Percentiles rank a stretch among this genome's conserved stretches.
phyloP scores from a whole-genome alignment of 2,888 invertebrate genomes.

The Calameuta idolon region DNA sequence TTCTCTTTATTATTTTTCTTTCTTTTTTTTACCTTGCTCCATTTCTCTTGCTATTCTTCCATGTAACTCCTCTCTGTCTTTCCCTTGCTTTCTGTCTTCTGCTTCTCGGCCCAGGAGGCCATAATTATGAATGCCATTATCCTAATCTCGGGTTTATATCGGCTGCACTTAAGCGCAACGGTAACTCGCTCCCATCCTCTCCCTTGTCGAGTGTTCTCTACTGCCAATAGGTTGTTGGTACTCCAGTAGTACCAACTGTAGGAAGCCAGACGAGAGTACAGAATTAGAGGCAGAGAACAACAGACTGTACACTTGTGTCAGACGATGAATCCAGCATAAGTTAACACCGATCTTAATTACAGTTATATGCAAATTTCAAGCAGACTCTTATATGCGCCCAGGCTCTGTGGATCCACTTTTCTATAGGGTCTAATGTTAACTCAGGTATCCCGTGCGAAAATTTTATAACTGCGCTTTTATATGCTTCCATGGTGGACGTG shows the following conservation, averaged over 20 bases:
- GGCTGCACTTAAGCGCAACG: slow-evolving; percentile 52
- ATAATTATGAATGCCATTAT: slow-evolving; percentile 48
- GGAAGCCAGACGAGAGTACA: not conserved
- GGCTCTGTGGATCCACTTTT: not conserved
- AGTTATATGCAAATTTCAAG: slow-evolving; percentile 52
- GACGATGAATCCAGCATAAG: slow-evolving; percentile 7
- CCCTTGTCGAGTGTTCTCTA: not conserved
- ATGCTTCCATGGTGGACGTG: not conserved
- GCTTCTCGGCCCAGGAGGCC: slow-evolving; percentile 3
- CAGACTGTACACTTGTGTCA: not conserved
- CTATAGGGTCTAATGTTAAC: not conserved
- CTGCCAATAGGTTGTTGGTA: not conserved
- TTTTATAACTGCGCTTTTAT: slow-evolving; percentile 16
- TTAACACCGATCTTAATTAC: slow-evolving; percentile 52
- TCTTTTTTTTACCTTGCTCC: not conserved
- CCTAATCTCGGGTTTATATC: slow-evolving; percentile 51
- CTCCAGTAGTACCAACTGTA: not conserved
- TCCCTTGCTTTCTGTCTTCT: not conserved
- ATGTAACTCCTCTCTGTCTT: not conserved
- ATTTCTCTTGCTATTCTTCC: not conserved
- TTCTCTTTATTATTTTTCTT: not conserved
- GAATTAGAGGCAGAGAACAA: not conserved
- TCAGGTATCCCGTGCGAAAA: slow-evolving; percentile 22
- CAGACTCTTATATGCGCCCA: not conserved
- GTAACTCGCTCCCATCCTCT: slow-evolving; percentile 38